These are phyloP conservation scores for Amazona guildingii DNA, from an alignment of 2,113 vertebrate species.

Conservation along the genomic window DNA sequence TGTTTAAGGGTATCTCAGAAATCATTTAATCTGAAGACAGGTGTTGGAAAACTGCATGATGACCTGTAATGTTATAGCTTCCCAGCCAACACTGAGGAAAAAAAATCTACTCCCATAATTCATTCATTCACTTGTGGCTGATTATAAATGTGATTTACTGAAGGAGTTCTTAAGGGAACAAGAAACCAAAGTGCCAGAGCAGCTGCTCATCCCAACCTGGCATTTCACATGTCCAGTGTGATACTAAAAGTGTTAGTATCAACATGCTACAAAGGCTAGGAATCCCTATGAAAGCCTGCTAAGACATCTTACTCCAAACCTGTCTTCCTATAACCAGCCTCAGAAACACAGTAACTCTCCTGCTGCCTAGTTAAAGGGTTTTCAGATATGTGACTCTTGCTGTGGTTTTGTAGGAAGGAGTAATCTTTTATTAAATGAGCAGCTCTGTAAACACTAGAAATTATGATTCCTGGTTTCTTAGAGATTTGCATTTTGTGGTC, in stretches of 20 bases:
- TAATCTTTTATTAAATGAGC: neutral
- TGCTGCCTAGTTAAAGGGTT: neutral
- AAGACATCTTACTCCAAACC: neutral
- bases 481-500: neutral
- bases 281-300: neutral
- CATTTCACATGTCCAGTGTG: neutral
- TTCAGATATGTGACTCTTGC: neutral
- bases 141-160: neutral
- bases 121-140: neutral
- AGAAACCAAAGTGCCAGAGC: neutral
- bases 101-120: neutral
- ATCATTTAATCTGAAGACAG: neutral
- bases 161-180: neutral
- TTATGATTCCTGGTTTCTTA: neutral
- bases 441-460: neutral
- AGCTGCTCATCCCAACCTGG: neutral
- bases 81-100: neutral
- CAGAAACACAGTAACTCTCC: neutral
- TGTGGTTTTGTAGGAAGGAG: neutral
- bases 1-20: neutral
- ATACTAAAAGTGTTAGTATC: neutral
- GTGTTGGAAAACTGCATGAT: neutral
- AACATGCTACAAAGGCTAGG: neutral
- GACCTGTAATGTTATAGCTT: neutral
- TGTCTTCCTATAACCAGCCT: rapidly evolving